Percentiles rank a stretch among this genome's conserved stretches.
Evolutionary conservation across 2,888 invertebrate species (phyloP).

Genomic region (Hybos culiciformis): DNA sequence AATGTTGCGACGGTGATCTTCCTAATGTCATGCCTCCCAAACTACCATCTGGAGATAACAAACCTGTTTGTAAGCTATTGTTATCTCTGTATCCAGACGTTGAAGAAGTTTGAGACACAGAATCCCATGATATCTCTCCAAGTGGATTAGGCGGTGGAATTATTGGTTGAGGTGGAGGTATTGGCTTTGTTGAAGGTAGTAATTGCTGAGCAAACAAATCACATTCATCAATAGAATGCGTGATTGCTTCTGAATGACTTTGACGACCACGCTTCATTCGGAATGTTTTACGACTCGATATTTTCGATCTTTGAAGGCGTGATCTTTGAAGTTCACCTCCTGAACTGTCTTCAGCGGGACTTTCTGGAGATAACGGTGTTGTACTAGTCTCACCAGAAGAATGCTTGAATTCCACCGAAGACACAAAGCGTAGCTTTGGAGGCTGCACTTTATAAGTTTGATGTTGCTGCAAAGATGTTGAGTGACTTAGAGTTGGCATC

Average conservation of each 20-base stretch:
- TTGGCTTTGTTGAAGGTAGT: background rate
- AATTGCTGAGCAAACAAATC: background rate
- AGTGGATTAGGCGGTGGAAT: slow-evolving; percentile 26
- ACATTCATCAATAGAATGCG: slow-evolving; percentile 16
- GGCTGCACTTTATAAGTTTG: slow-evolving; percentile 34
- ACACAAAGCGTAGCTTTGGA: slow-evolving; percentile 66
- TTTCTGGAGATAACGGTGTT: slow-evolving; percentile 60
- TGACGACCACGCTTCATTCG: slow-evolving; percentile 67
- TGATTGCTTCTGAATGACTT: slow-evolving; percentile 51
- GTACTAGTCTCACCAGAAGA: slow-evolving; percentile 67
- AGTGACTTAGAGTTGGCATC: slow-evolving; percentile 36
- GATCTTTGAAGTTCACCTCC: slow-evolving; percentile 47
- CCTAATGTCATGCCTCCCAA: slow-evolving; percentile 52
- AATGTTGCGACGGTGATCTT: slow-evolving; percentile 61
- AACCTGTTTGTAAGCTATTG: slow-evolving; percentile 39
- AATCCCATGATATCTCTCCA: slow-evolving; percentile 66
- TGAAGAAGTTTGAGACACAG: slow-evolving; percentile 70
- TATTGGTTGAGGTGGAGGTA: slow-evolving; percentile 14
- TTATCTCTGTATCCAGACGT: slow-evolving; percentile 73
- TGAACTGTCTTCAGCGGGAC: slow-evolving; percentile 53
- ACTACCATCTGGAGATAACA: slow-evolving; percentile 38
- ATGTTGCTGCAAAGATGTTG: slow-evolving; percentile 33
- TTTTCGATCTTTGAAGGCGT: slow-evolving; percentile 79
- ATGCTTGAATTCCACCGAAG: slow-evolving; percentile 67
- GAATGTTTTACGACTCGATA: slow-evolving; percentile 88